Base-by-base conservation (phyloP, 2,888 invertebrate species). In the Stictocephala bisonia region DNA sequence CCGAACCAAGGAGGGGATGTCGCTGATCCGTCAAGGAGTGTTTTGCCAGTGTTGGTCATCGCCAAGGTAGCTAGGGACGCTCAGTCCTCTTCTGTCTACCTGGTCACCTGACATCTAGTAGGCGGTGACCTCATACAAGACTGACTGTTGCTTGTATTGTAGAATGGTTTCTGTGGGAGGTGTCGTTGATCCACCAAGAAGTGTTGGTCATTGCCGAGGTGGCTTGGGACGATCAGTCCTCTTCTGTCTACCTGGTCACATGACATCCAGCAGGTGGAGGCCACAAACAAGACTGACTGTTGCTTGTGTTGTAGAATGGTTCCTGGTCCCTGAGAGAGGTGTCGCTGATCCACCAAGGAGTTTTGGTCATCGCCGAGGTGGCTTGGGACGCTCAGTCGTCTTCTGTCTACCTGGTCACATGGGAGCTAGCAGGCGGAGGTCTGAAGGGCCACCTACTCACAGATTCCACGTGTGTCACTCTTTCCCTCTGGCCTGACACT, bases 221-320 rank as follows among this genome's bases (percentile, higher is more conserved):
- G 78, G 89, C 90, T 56, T 91, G 91, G 91, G 90, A 90, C 80
- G 88, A 90, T 4, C 79, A 58, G 18, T 51, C 29, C n/a, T 35
- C 48, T 7, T 72, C 77, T 26, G 90, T 93, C 73, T 93, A 93
- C 84, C 86, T 93, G 81, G 92, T 93, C 67, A 93, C 93, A 75
- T 93, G 93, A 93, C 93, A 93, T 86, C 91, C 93, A 70, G 91
- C 91, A 81, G 93, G 92, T 73, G 93, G 93, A 78, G 93, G 92
- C 77, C 86, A 93, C 74, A 92, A 91, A 11, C 11, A n/a, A n/a
- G n/a, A n/a, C n/a, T n/a, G 11, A 35, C 35, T 9, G 7, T 35
- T 35, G 11, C 35, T 11, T 35, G 11, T 35, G 35, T 35, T 72
- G 40, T 51, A 53, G 60, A 74, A 69, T 35, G 71, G 69, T n/a